A percentile compares a stretch with the other conserved stretches of the same genome.
Evolutionary conservation across 92 coral and sea anemone species (phyloP).

Genomic region (Parazoanthus darwini): DNA sequence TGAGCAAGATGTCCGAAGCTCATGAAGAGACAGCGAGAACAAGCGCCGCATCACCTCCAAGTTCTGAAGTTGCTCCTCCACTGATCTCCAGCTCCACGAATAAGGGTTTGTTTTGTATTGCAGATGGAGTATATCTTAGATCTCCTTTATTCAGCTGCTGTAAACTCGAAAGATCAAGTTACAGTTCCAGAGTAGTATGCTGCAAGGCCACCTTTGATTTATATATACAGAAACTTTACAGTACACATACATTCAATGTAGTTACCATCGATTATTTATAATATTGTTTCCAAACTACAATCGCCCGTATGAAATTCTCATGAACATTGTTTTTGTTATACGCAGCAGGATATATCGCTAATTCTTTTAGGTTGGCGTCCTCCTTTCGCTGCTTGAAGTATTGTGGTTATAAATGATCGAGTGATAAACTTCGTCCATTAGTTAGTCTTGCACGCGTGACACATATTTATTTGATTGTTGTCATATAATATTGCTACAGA

Average conservation of each 20-base stretch:
- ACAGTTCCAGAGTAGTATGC: no score
- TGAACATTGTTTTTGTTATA: slow-evolving; percentile 43
- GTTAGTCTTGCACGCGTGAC: no score
- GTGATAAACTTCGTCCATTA: no score
- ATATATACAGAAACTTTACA: background rate
- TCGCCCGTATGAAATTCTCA: slow-evolving; percentile 46
- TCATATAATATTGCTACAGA: slow-evolving; percentile 38
- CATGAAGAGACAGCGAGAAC: slow-evolving; percentile 65
- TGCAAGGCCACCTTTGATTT: background rate
- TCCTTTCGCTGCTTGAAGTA: background rate
- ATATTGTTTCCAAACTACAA: background rate
- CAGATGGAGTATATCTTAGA: background rate
- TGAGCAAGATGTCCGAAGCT: slow-evolving; percentile 65
- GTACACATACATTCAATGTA: background rate
- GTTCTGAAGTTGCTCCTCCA: slow-evolving; percentile 80
- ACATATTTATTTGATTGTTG: no score
- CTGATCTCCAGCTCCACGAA: slow-evolving; percentile 53
- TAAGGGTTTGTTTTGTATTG: slow-evolving; percentile 40
- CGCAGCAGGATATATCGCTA: background rate
- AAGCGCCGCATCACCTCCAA: slow-evolving; percentile 70
- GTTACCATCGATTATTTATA: background rate
- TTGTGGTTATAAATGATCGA: background rate
- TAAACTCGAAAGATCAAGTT: background rate
- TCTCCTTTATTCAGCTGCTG: background rate
- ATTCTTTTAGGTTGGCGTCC: background rate